A percentile compares a stretch with the other conserved stretches of the same genome.
Evolutionary conservation across 2,888 invertebrate species (phyloP).

Genomic region (Melieria omissa): DNA sequence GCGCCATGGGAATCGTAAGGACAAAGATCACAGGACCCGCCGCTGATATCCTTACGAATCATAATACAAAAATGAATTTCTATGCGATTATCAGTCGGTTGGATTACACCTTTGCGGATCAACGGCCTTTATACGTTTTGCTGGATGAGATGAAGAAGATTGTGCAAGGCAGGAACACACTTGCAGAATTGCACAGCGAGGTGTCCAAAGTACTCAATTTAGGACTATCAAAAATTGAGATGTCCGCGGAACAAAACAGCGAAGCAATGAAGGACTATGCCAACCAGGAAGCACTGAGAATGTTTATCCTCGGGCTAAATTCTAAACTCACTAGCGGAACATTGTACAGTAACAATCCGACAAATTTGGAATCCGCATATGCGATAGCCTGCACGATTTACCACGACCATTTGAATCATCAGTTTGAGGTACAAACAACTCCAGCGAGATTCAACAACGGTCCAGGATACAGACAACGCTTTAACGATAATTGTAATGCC

Average conservation of each 20-base stretch:
- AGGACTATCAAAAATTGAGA: constrained; percentile 2
- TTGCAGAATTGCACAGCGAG: constrained; percentile 18
- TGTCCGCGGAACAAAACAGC: constrained; percentile 4
- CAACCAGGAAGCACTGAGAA: neutral
- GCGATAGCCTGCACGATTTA: neutral
- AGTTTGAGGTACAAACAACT: constrained; percentile 5
- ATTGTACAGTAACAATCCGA: neutral
- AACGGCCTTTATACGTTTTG: constrained; percentile 11
- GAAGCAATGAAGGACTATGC: constrained; percentile 2
- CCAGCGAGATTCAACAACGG: neutral
- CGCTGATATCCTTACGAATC: neutral
- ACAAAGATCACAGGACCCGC: constrained; percentile 12
- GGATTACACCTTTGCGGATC: constrained; percentile 13
- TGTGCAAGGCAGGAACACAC: constrained; percentile 15
- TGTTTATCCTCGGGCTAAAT: neutral
- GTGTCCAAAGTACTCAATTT: constrained; percentile 15
- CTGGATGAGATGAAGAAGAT: constrained; percentile 16
- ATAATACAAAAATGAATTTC: constrained; percentile 10
- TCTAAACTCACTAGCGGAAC: neutral
- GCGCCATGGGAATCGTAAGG: neutral
- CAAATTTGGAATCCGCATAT: constrained; percentile 6
- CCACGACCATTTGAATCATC: neutral
- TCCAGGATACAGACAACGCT: neutral
- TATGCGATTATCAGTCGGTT: constrained; percentile 12
- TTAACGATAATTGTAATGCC: neutral